Evolutionary conservation across 2,888 invertebrate genomes (phyloP).

Genomic region (Cheilosia grossa): DNA sequence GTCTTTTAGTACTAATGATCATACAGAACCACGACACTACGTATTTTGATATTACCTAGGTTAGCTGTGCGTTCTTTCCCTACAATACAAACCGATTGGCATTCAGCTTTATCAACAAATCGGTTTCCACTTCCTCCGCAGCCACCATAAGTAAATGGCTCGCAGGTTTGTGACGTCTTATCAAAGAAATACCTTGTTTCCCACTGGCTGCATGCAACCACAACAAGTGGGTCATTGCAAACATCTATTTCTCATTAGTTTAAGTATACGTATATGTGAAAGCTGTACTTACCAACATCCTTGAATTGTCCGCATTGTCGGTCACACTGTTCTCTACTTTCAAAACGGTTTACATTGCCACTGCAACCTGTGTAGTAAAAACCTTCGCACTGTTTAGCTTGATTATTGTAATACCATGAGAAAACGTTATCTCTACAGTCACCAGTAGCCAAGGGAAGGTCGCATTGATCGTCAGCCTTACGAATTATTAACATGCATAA

Average conservation of each 20-base stretch:
- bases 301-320: constrained; percentile 89
- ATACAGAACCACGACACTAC: constrained; percentile 45
- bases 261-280: not conserved
- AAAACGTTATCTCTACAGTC: constrained; percentile 87
- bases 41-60: constrained; percentile 79
- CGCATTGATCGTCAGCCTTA: constrained; percentile 79
- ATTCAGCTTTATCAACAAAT: constrained; percentile 90
- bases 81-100: constrained; percentile 88
- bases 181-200: constrained; percentile 88
- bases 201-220: constrained; percentile 88
- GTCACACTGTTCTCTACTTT: constrained; percentile 90
- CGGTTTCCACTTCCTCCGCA: constrained; percentile 94
- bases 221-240: constrained; percentile 87
- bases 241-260: constrained; percentile 85
- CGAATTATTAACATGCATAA: not conserved
- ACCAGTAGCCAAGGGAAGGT: constrained; percentile 86
- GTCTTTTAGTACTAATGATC: not conserved
- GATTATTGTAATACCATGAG: constrained; percentile 90
- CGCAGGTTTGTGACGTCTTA: constrained; percentile 85
- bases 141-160: constrained; percentile 90
- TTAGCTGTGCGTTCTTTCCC: constrained; percentile 84
- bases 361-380: constrained; percentile 90
- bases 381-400: constrained; percentile 85
- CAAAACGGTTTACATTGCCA: constrained; percentile 90
- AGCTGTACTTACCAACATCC: constrained; percentile 86